Percentiles rank a stretch among this genome's conserved stretches.
Evolutionary conservation across 2,888 invertebrate genomes (phyloP).

Genomic region (Agrochola macilenta): DNA sequence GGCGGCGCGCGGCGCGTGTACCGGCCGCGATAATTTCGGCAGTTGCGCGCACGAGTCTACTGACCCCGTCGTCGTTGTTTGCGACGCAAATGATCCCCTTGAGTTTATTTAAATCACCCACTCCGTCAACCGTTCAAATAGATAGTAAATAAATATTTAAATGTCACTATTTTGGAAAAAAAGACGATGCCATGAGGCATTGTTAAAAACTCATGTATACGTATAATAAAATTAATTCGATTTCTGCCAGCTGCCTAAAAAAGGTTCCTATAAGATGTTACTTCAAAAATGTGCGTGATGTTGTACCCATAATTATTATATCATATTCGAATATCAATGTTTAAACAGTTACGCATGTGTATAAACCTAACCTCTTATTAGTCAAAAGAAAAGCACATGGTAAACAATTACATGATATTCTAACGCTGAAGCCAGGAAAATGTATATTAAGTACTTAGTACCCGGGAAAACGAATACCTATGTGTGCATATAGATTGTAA

Average conservation of each 20-base stretch:
- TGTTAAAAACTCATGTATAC: neutral
- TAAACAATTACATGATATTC: neutral
- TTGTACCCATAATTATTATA: neutral
- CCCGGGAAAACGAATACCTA: neutral
- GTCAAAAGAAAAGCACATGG: neutral
- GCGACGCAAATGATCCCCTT: constrained; percentile 89
- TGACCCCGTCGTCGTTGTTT: constrained; percentile 87
- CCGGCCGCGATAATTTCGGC: constrained; percentile 88
- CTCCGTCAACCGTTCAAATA: constrained; percentile 73
- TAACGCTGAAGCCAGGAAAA: neutral
- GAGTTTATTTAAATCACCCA: constrained; percentile 88
- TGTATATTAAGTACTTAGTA: neutral
- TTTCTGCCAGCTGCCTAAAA: neutral
- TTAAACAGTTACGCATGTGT: neutral
- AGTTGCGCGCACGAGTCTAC: constrained; percentile 86
- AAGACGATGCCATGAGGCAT: constrained; percentile 4
- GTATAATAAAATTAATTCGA: neutral
- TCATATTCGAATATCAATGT: neutral
- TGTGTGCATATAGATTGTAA: neutral
- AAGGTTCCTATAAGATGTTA: neutral
- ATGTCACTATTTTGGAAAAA: constrained; percentile 33
- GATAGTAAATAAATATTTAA: constrained; percentile 60
- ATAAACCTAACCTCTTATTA: neutral
- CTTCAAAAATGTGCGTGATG: neutral
- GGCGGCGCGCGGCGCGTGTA: constrained; percentile 82